Evolutionary conservation across 1,140 invertebrate species (phyloP).

Genomic region (Tetragonula clypearis): DNA sequence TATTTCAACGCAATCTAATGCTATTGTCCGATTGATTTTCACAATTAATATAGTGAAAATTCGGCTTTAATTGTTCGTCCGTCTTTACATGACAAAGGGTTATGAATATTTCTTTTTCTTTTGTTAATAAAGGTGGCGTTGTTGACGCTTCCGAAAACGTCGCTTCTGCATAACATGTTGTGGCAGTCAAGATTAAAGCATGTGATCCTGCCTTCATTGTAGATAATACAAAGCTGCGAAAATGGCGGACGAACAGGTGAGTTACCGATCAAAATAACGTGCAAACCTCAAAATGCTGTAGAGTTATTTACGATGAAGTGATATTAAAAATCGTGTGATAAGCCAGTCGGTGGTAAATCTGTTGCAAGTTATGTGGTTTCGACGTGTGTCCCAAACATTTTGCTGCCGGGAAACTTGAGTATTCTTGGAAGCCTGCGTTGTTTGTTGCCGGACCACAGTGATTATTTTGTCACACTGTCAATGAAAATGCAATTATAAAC

Average conservation of each 20-base stretch:
- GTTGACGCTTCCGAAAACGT: slow-evolving; percentile 34
- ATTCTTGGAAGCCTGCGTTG: slow-evolving; percentile 21
- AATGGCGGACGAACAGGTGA: slow-evolving; percentile 86
- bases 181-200: slow-evolving; percentile 53
- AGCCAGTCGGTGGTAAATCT: slow-evolving; percentile 38
- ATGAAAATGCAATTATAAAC: slow-evolving; percentile 32
- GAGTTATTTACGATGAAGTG: slow-evolving; percentile 45
- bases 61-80: not conserved
- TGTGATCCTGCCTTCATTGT: slow-evolving; percentile 69
- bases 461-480: slow-evolving; percentile 47
- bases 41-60: not conserved
- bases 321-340: slow-evolving; percentile 25
- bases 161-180: slow-evolving; percentile 49
- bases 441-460: slow-evolving; percentile 54
- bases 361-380: slow-evolving; percentile 40
- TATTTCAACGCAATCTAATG: not conserved
- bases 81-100: not conserved
- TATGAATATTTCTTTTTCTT: slow-evolving; percentile 18
- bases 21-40: not conserved
- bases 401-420: slow-evolving; percentile 17
- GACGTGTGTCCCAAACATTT: slow-evolving; percentile 45
- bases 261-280: slow-evolving; percentile 75
- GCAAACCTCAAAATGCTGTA: slow-evolving; percentile 44
- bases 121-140: slow-evolving; percentile 44
- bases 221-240: slow-evolving; percentile 81